Evolutionary conservation across 2,113 vertebrate genomes (phyloP).

Genomic region (Carlito syrichta): DNA sequence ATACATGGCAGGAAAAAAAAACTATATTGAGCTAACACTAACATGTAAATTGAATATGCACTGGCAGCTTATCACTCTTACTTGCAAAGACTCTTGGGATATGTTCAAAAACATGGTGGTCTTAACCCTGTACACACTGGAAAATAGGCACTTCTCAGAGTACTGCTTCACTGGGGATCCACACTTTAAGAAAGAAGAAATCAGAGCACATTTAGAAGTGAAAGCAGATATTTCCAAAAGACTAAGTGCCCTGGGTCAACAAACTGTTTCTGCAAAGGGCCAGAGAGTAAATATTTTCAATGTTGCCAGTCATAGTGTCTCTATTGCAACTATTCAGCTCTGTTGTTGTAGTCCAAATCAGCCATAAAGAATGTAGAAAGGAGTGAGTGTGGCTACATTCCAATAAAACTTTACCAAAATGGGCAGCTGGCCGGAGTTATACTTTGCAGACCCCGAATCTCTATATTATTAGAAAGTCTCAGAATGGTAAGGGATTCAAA

Average conservation of each 20-base stretch:
- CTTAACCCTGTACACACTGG: not conserved
- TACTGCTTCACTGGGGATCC: not conserved
- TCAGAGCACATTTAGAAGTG: not conserved
- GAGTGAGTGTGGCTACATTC: not conserved
- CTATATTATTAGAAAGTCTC: not conserved
- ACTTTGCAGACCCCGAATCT: not conserved
- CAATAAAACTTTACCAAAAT: not conserved
- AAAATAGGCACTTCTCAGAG: not conserved
- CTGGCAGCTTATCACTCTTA: not conserved
- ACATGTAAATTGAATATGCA: not conserved
- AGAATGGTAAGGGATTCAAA: not conserved
- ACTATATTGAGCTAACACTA: not conserved
- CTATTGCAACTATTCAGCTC: not conserved
- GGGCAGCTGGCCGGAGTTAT: not conserved
- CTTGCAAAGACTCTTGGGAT: not conserved
- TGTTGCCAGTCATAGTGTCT: not conserved
- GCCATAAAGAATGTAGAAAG: not conserved
- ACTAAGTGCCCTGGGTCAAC: not conserved
- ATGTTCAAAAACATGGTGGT: not conserved
- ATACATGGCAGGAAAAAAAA: not conserved
- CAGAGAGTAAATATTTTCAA: not conserved
- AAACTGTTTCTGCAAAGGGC: not conserved
- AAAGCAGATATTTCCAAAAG: conserved; percentile 28
- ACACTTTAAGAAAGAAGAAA: not conserved
- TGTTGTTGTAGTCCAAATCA: not conserved